A percentile compares a stretch with the other conserved stretches of the same genome.
Evolutionary conservation across 1,140 invertebrate genomes (phyloP).

Genomic region (Pseudoatta argentina): DNA sequence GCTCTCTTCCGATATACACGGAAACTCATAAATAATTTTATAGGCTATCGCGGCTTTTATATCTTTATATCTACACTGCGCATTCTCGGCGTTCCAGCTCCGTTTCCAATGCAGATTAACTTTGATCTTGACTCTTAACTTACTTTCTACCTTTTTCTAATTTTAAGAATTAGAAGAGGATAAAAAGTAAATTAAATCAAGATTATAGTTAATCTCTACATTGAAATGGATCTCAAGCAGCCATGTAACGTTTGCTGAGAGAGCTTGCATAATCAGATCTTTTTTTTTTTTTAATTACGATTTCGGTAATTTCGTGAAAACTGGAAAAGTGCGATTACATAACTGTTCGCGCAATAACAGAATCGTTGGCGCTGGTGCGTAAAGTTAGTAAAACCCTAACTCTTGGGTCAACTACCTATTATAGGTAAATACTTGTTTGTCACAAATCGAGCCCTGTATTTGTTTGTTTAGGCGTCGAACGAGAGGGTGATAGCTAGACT

Average conservation of each 20-base stretch:
- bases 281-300: not conserved
- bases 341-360: not conserved
- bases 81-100: not conserved
- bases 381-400: not conserved
- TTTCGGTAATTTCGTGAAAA: not conserved
- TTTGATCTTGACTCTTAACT: too few relatives aligned
- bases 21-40: constrained; percentile 10
- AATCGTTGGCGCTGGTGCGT: not conserved
- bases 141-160: too few relatives aligned
- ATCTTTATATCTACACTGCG: not conserved
- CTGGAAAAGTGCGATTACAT: not conserved
- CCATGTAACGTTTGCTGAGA: not conserved
- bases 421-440: constrained; percentile 12
- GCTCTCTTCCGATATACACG: not conserved
- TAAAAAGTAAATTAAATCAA: too few relatives aligned
- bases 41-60: not conserved
- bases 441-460: constrained; percentile 20
- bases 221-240: not conserved
- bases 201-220: too few relatives aligned
- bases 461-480: constrained; percentile 40
- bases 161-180: too few relatives aligned
- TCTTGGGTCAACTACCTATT: not conserved
- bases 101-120: not conserved
- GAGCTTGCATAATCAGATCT: not conserved
- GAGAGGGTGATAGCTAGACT: constrained; percentile 19